Base-by-base conservation (phyloP, 2,113 vertebrate species). In the Cisticola juncidis region DNA sequence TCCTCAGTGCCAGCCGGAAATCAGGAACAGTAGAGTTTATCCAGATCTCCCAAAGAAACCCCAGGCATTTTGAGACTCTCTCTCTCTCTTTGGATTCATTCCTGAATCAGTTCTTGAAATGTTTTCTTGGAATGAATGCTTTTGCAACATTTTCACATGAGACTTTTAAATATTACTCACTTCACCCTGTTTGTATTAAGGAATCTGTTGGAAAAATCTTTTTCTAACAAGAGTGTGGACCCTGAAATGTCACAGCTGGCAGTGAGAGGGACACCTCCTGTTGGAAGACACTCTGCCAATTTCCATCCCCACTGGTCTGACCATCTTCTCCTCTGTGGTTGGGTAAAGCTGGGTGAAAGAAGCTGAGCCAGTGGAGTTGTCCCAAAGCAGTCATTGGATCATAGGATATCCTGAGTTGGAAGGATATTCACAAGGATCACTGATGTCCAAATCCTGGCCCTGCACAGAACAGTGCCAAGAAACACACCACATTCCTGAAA, bases 241-340 rank as follows among this genome's bases (percentile, higher is more conserved):
- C 44, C 54, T 62, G 56, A 33, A 73, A 68, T 14, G 9, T 47
- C 57, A 50, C 10, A 0, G 0, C 7, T 56, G 35, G 11, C 1
- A 6, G 11, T 26, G 31, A 44, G 15, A 42, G 12, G 13, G 24
- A 33, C 0, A 0, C 6, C 7, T 89, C 16, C 51, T 40, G 4
- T 31, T 60, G 66, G 31, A 12, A 78, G 35, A 5, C 8, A 8
- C 10, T 68, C 17, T 53, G 26, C 8, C 4, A 3, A 4, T 26
- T 76, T 20, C 38, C 26, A 33, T 51, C 11, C 12, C 29, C 10
- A 16, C 15, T 31, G 60, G 21, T 29, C 66, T 71, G 22, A 36
- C 10, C 18, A 36, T 58, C 25, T 31, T 85, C 12, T 45, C 2
- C 2, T n/a, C 51, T 0, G 0, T 12, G 26, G 4, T 8, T 25